These are phyloP conservation scores for Petrosia ficiformis DNA, from an alignment of 37 sponge, comb jelly and placozoan species.

Conservation along the genomic window DNA sequence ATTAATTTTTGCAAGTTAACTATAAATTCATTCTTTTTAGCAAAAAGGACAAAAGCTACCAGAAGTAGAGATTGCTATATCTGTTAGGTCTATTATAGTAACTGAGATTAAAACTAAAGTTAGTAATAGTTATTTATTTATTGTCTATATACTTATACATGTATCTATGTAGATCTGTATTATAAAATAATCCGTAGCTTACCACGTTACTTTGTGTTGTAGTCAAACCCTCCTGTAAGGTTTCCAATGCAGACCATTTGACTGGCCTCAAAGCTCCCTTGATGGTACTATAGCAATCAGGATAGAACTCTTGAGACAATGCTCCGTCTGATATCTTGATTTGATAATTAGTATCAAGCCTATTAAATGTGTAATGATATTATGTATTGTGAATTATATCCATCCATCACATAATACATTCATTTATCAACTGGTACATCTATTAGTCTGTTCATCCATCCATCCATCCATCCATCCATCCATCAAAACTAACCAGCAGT, in stretches of 20 bases:
- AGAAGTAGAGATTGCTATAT: too few species aligned
- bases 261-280: conserved; percentile 64
- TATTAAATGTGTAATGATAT: background rate
- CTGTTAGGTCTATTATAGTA: too few species aligned
- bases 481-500: conserved; percentile 62
- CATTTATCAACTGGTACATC: background rate
- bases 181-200: too few species aligned
- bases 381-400: background rate
- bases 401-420: background rate
- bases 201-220: conserved; percentile 75
- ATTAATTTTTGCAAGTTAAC: too few species aligned
- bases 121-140: background rate
- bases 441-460: too few species aligned
- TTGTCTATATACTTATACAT: too few species aligned
- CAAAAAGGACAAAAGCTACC: too few species aligned
- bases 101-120: too few species aligned
- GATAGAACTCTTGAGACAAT: conserved; percentile 49
- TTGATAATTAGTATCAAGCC: conserved; percentile 58
- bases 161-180: too few species aligned
- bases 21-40: too few species aligned
- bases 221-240: conserved; percentile 69
- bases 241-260: conserved; percentile 79
- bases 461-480: too few species aligned
- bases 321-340: conserved; percentile 64
- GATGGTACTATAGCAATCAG: conserved; percentile 57